Percentiles rank a stretch among this genome's conserved stretches.
Conservation (phyloP, 2,888 invertebrate species). For the Lycia hirtaria region DNA sequence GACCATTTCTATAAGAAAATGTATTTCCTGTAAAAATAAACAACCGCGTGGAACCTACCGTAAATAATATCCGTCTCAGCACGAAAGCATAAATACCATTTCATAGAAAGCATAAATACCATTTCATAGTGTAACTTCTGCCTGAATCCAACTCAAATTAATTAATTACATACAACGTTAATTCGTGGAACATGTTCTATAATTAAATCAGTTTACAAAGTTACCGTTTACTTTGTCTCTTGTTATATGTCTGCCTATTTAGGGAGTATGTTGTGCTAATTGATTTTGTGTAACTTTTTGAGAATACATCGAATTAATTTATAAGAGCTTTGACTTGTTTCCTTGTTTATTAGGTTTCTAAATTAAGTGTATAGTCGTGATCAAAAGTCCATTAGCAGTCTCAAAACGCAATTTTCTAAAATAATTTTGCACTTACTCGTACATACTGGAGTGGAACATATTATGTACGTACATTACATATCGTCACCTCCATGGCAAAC, state of each 20-base stretch:
- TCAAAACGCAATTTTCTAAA: too few species aligned
- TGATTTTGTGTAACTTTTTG: conserved; percentile 1
- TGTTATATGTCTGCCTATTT: background rate
- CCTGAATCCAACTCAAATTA: background rate
- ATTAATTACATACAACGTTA: background rate
- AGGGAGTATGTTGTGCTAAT: background rate
- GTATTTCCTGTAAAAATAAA: too few species aligned
- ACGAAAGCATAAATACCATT: background rate
- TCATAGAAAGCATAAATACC: background rate
- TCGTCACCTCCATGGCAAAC: too few species aligned
- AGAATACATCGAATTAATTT: background rate
- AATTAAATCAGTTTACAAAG: conserved; percentile 10
- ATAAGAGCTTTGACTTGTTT: background rate
- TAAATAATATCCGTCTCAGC: too few species aligned
- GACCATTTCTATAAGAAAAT: too few species aligned
- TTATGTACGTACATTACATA: too few species aligned
- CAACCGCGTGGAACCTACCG: too few species aligned
- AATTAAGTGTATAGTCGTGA: too few species aligned
- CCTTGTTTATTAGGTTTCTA: too few species aligned
- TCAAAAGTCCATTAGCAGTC: too few species aligned
- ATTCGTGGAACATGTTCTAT: conserved; percentile 16
- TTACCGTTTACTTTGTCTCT: conserved; percentile 9
- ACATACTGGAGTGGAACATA: too few species aligned
- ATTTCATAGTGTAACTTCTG: background rate
- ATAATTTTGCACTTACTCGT: too few species aligned